Evolutionary conservation across 2,113 vertebrate species (phyloP), one percentile per base, ranked within the genome.

Genomic region (Sylvia atricapilla): DNA sequence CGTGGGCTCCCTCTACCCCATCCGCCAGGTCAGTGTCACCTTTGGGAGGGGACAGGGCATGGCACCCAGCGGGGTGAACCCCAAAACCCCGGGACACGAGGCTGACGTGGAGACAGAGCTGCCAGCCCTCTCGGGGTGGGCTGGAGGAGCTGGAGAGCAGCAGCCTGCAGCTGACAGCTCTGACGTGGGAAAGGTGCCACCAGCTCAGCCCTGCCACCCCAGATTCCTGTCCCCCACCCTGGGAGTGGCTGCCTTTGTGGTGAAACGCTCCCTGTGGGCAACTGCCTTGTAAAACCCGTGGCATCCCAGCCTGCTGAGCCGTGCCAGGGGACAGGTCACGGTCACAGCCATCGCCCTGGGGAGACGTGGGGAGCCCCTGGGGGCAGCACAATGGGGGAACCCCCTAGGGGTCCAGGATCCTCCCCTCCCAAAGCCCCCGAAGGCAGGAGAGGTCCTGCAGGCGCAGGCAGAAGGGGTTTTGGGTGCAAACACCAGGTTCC

Each of bases 1-100:
- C 4, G 96, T 99, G 19, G 99, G 99, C 15, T 99, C 99, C 24
- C 97, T 99, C 93, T 99, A 98, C 89, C 99, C 99, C 47, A 97
- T 99, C 97, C 98, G 97, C 94, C 98, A 99, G 98, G 99, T 99
- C 35, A 41, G 97, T 0, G 33, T 4, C 91, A 20, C 73, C 66
- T 35, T 17, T 5, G 30, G 73, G 72, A 49, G 1, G 18, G 76
- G 60, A 39, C 1, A 4, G 18, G 47, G 52, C 0, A 0, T 19
- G 56, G 7, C 30, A 35, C 13, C 14, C 0, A 0, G 4, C 0
- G 1, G 28, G 41, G 22, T 8, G n/a, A 85, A 2, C 47, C 67
- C 73, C 91, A 25, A 66, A 77, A 31, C 16, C 28, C 24, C 0
- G 0, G 21, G 13, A 21, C 15, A 35, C 2, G 13, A 0, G 3